These are phyloP conservation scores for Pipistrellus nathusii DNA, from an alignment of 2,797 vertebrate species.

Conservation along the genomic window DNA sequence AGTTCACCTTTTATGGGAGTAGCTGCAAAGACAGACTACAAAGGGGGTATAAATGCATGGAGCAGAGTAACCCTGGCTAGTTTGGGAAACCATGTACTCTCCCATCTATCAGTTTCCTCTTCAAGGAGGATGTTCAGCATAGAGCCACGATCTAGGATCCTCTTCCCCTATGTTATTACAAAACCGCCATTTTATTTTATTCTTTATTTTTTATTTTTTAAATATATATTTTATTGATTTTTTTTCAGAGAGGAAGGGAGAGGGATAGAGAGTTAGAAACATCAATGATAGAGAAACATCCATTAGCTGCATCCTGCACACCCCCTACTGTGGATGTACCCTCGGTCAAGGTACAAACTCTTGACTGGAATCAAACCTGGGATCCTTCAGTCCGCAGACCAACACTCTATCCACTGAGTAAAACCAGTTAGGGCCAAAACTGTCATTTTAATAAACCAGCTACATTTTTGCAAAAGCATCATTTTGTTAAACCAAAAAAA, in stretches of 20 bases:
- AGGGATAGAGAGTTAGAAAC: too few relatives aligned
- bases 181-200: background rate
- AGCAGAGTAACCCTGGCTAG: background rate
- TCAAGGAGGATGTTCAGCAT: background rate
- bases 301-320: too few relatives aligned
- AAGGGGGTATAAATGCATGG: background rate
- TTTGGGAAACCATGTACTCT: background rate
- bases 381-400: too few relatives aligned
- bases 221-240: too few relatives aligned
- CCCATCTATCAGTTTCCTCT: background rate
- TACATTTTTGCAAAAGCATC: constrained; percentile 29
- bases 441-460: constrained; percentile 5
- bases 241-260: too few relatives aligned
- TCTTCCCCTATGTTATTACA: background rate
- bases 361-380: too few relatives aligned
- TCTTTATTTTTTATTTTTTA: too few relatives aligned
- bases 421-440: background rate
- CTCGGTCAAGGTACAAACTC: too few relatives aligned
- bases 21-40: background rate
- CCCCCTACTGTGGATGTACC: too few relatives aligned
- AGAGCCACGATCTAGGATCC: background rate
- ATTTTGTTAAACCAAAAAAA: constrained; percentile 43
- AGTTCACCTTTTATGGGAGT: background rate
- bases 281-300: too few relatives aligned
- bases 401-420: too few relatives aligned